Percentiles rank a stretch among this genome's conserved stretches.
Conservation (phyloP, 2,797 vertebrate species). For the Sternotherus odoratus region DNA sequence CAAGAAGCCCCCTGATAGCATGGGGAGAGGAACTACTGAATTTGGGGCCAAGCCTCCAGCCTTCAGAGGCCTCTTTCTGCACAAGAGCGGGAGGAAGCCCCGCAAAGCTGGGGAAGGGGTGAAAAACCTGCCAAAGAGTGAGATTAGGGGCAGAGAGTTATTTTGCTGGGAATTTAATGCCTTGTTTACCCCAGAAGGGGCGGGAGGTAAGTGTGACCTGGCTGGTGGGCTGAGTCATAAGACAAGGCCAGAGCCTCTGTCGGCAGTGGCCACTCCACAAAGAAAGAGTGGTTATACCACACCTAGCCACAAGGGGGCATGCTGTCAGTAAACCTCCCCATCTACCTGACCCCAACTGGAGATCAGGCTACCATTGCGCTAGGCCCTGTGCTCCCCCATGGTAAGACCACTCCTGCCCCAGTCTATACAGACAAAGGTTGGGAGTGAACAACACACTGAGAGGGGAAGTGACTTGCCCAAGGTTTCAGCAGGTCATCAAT, state of each 20-base stretch:
- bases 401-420: not conserved
- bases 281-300: not conserved
- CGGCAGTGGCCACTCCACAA: not conserved
- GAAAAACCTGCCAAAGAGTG: too few relatives aligned
- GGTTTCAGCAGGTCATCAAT: not conserved
- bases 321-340: not conserved
- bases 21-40: not conserved
- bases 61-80: not conserved
- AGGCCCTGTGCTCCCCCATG: not conserved
- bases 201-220: not conserved
- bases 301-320: not conserved
- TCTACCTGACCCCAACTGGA: not conserved
- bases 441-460: not conserved
- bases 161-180: not conserved
- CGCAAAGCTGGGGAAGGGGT: not conserved
- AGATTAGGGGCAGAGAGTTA: not conserved
- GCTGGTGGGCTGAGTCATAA: not conserved
- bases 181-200: too few relatives aligned
- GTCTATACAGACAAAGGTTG: not conserved
- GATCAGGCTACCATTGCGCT: not conserved
- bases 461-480: not conserved
- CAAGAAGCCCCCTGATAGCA: not conserved
- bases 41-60: not conserved
- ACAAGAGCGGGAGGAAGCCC: not conserved
- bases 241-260: not conserved